Conservation (phyloP, 2,113 vertebrate genomes). For the Amazona guildingii region DNA sequence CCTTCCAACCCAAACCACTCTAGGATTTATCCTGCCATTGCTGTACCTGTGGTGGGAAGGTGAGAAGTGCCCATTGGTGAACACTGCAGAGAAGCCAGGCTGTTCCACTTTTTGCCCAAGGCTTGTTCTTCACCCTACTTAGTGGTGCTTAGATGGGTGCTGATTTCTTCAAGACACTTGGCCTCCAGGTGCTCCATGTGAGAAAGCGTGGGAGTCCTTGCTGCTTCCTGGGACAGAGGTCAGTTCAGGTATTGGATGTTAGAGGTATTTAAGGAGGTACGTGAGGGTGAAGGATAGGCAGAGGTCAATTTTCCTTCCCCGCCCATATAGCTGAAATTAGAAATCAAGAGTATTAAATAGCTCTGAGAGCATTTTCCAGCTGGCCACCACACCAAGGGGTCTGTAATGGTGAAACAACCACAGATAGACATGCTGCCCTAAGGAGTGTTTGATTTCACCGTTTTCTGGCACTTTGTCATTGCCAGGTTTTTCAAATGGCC, state of each 20-base stretch:
- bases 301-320: neutral
- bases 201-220: neutral
- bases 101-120: neutral
- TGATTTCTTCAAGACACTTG: neutral
- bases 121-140: neutral
- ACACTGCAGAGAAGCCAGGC: neutral
- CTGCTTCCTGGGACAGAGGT: neutral
- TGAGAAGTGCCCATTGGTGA: neutral
- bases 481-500: neutral
- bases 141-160: accelerated
- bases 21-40: neutral
- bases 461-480: neutral
- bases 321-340: neutral
- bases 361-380: neutral
- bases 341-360: neutral
- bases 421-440: accelerated
- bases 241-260: too few relatives aligned
- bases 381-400: neutral
- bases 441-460: neutral
- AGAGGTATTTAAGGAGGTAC: neutral
- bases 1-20: neutral
- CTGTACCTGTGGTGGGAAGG: neutral
- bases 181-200: accelerated
- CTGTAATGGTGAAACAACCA: neutral
- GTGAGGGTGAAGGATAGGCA: neutral